Evolutionary conservation across 35 echinoderm and acorn worm genomes (phyloP), one percentile per base, ranked within the genome.

Genomic region (Apostichopus californicus): DNA sequence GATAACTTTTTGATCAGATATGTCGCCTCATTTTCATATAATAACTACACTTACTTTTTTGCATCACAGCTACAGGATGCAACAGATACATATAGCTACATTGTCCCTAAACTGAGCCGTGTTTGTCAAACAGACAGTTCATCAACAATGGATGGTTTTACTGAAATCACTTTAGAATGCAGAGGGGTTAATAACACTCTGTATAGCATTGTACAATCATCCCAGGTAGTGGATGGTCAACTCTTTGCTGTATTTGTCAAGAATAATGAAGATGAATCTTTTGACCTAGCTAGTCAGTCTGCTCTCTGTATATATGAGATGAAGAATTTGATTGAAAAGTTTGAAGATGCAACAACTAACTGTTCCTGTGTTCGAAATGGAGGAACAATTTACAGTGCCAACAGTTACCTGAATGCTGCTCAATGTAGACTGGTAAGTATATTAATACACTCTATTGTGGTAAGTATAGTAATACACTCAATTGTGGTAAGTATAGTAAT

Each of bases 121-220:
- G 79, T 82, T 53, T 82, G 79, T 57, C 79, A 82, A 82, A 82
- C 71, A n/a, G 71, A 17, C 71, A 73, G 71, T 73, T 18, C 15
- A 5, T 7, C 14, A 7, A 4, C 6, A 3, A 73, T 73, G 17
- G 71, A 73, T 20, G 71, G 71, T 22, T 73, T 73, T 3, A 73
- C 71, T 73, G 71, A 73, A 22, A 73, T 73, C 71, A 73, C 71
- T 73, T 22, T 73, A 73, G 71, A 73, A 73, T 73, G 71, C 71
- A 73, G 17, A 73, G 71, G 71, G 20, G 6, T 18, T 7, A 22
- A 73, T n/a, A 73, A 73, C 71, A 73, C 71, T 73, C 13, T 73
- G 6, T 73, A 73, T 22, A 73, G 17, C 17, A 73, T 73, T 73
- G 71, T 73, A 14, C 71, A 73, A 73, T 73, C 71, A 73, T 12